These are phyloP conservation scores for Melanaphis sacchari DNA, from an alignment of 1,140 invertebrate genomes.

Conservation along the genomic window DNA sequence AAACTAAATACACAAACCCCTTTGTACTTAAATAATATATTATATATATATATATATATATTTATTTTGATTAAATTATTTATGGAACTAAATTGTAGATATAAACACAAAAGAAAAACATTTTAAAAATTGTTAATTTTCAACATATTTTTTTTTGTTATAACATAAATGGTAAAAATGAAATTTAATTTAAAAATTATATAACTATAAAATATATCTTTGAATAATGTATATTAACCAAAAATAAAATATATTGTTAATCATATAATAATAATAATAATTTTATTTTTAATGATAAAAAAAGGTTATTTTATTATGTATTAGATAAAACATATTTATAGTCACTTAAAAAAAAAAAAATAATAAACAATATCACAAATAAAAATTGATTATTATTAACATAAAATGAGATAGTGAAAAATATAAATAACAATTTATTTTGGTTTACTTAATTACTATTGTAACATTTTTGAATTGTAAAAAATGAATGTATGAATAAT, in stretches of 20 bases:
- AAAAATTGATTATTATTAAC: background rate
- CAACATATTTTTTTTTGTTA: background rate
- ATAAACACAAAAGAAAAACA: background rate
- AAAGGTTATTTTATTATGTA: background rate
- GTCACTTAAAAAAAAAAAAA: background rate
- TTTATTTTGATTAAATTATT: constrained; percentile 47
- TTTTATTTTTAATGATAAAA: background rate
- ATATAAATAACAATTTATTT: constrained; percentile 12
- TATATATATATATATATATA: background rate
- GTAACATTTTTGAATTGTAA: background rate
- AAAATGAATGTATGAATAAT: background rate
- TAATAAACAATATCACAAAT: constrained; percentile 32
- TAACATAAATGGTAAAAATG: background rate
- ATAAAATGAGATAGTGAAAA: background rate
- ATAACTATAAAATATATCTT: background rate
- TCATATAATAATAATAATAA: background rate
- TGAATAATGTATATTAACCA: background rate
- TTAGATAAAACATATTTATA: background rate
- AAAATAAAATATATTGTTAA: background rate
- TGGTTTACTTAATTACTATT: background rate
- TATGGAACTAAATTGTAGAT: background rate
- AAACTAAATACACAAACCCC: constrained; percentile 46
- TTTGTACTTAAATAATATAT: background rate
- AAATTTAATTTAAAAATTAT: background rate
- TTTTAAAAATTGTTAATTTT: background rate